Conservation (phyloP, 2,888 invertebrate species). For the Liopterus haemorrhoidalis region DNA sequence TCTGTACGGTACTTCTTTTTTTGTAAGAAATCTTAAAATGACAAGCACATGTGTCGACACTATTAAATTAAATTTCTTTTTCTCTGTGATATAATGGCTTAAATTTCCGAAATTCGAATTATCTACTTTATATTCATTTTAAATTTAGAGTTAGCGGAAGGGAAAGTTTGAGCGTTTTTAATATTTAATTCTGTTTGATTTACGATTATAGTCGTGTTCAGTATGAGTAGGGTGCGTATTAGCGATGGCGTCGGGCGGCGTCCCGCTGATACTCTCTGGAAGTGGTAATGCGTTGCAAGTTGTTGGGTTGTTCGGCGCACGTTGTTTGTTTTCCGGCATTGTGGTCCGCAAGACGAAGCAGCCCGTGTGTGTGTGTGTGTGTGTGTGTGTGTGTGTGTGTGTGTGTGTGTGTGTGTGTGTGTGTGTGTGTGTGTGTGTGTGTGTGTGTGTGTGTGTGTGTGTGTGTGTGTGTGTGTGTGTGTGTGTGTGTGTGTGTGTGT, state of each 20-base stretch:
- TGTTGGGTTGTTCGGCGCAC: background rate
- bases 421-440: constrained; percentile 34
- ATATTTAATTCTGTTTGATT: constrained; percentile 50
- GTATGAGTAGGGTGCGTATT: constrained; percentile 32
- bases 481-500: constrained; percentile 26
- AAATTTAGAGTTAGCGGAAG: constrained; percentile 46
- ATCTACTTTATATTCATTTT: constrained; percentile 50
- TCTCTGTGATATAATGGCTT: constrained; percentile 44
- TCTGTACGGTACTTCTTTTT: constrained; percentile 2
- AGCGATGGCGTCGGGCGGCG: background rate
- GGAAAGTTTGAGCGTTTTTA: constrained; percentile 47
- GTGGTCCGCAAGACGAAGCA: background rate
- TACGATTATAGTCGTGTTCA: constrained; percentile 46
- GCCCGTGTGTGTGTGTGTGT: background rate
- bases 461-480: constrained; percentile 40
- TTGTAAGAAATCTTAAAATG: constrained; percentile 42
- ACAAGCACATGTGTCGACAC: constrained; percentile 47
- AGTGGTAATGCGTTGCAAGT: background rate
- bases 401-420: constrained; percentile 39
- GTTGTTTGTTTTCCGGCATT: constrained; percentile 7
- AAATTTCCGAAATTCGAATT: constrained; percentile 49
- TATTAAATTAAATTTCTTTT: constrained; percentile 48
- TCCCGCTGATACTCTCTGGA: background rate
- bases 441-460: constrained; percentile 35
- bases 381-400: constrained; percentile 26